Percentiles rank a stretch among this genome's conserved stretches.
phyloP scores from a whole-genome alignment of 2,113 vertebrate species.

The Leuciscus idus region DNA sequence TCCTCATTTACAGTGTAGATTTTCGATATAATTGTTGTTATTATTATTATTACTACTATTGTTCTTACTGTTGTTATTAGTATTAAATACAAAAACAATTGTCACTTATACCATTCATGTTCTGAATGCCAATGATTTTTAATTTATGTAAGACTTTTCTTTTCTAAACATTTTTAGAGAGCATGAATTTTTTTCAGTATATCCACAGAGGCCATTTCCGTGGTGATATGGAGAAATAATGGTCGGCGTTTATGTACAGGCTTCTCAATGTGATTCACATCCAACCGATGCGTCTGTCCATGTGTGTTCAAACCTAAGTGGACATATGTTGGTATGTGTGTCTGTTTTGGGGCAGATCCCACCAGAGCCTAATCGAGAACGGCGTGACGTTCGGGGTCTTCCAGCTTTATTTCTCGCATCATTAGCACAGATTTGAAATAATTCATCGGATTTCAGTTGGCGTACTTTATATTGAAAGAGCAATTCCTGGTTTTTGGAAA shows the following conservation, averaged over 20 bases:
- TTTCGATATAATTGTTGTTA: conserved; percentile 63
- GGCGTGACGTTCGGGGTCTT: conserved; percentile 50
- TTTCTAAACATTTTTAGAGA: conserved; percentile 71
- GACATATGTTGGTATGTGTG: conserved; percentile 10
- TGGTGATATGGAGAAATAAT: conserved; percentile 70
- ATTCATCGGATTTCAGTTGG: not conserved
- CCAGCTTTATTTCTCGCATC: conserved; percentile 27
- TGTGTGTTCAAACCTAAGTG: conserved; percentile 12
- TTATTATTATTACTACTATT: conserved; percentile 62
- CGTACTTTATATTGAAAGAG: not conserved
- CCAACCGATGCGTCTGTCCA: conserved; percentile 36
- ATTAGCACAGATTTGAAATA: not conserved
- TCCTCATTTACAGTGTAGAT: conserved; percentile 45
- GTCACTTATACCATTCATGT: conserved; percentile 76
- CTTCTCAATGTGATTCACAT: conserved; percentile 64
- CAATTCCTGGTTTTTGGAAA: conserved; percentile 9
- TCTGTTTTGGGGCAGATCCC: conserved; percentile 30
- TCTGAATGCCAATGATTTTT: conserved; percentile 75
- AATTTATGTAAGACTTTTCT: conserved; percentile 59
- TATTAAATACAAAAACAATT: conserved; percentile 64
- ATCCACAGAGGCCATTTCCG: conserved; percentile 76
- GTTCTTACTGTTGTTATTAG: conserved; percentile 67
- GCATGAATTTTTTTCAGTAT: conserved; percentile 73
- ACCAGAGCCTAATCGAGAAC: conserved; percentile 41
- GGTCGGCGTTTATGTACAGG: conserved; percentile 70